Base-by-base conservation (phyloP, 1,140 invertebrate genomes). In the Polypedilum pembai region DNA sequence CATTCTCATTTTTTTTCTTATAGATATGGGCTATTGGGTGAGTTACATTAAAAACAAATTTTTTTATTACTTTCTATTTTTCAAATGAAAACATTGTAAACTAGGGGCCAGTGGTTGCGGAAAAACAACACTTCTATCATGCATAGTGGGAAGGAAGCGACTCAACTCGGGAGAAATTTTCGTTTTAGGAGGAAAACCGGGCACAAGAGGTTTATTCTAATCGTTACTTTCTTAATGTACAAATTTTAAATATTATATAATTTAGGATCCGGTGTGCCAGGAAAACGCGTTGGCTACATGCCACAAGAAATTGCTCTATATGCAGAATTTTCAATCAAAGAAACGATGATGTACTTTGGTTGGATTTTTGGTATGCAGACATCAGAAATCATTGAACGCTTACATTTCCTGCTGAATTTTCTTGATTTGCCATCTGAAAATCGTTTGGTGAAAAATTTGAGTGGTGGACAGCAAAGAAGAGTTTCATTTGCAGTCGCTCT, bases 331-430 rank as follows among this genome's bases (percentile, higher is more conserved):
- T 93, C 94, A 0, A 98, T 98, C 76, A 88, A 89, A 75, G 96
- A 98, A 81, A 98, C 95, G 0, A 91, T 98, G 88, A 89, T 93
- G 85, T 98, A 97, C 81, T 98, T 98, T 82, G 96, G 96, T n/a
- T 93, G 94, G 87, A 92, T 98, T 77, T 94, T 95, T 80, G 92
- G 94, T 74, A 96, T 98, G 94, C 85, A 87, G 77, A 90, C 90
- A 3, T 81, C 85, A 33, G 89, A 93, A 80, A 94, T 97, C 75
- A 84, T 88, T 18, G 89, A 93, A 76, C 87, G 94, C 78, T 87
- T 94, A 75, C 87, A 91, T 75, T 98, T 98, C 83, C 85, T 98
- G 3, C 82, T 98, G 0, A 90, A 94, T 79, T 96, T 98, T 81
- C 85, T 97, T 3, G 92, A 95, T 82, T 84, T 97, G 76, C 94